These are phyloP conservation scores for Drosophila lacicola DNA, from an alignment of 2,888 invertebrate species.

Conservation along the genomic window DNA sequence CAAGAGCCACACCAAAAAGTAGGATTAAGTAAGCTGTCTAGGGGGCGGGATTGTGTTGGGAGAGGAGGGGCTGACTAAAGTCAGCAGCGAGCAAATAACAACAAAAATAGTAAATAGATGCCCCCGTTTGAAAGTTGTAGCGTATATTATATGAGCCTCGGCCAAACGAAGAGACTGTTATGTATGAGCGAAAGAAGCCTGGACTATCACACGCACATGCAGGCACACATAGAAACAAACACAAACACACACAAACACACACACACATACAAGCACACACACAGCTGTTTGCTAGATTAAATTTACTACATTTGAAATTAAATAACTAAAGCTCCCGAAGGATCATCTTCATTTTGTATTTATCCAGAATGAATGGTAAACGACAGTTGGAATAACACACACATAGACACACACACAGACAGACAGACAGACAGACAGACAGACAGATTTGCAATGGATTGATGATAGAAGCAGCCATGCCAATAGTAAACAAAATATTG, in stretches of 20 bases:
- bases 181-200: constrained; percentile 16
- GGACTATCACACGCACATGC: constrained; percentile 24
- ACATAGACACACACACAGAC: constrained; percentile 8
- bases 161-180: constrained; percentile 23
- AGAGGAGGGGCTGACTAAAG: constrained; percentile 9
- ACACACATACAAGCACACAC: neutral
- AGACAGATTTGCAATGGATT: constrained; percentile 52
- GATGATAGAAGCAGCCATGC: constrained; percentile 63
- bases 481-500: constrained; percentile 71
- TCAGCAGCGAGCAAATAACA: constrained; percentile 38
- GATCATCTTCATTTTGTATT: constrained; percentile 82
- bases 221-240: constrained; percentile 12
- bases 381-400: constrained; percentile 74
- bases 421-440: constrained; percentile 1
- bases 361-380: constrained; percentile 80
- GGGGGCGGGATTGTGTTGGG: no score
- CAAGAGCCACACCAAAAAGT: neutral
- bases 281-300: constrained; percentile 77
- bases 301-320: constrained; percentile 80
- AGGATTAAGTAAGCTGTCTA: neutral
- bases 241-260: neutral
- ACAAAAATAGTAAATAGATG: constrained; percentile 58
- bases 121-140: constrained; percentile 48
- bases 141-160: constrained; percentile 57
- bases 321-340: constrained; percentile 81